phyloP scores from a whole-genome alignment of 2,888 invertebrate species.

The Apoderus coryli region DNA sequence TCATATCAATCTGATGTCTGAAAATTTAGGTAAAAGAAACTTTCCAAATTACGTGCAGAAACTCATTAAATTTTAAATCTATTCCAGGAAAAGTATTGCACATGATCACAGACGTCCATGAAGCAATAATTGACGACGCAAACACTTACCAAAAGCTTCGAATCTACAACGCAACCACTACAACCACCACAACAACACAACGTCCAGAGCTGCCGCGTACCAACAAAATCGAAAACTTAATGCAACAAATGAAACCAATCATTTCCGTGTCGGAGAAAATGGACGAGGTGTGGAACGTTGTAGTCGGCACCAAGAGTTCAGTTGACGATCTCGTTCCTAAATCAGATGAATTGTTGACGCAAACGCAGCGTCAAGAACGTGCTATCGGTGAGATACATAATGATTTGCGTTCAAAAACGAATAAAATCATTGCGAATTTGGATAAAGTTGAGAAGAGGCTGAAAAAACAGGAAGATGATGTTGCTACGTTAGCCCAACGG shows the following conservation, averaged over 20 bases:
- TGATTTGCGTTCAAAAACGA: constrained; percentile 66
- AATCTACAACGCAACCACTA: constrained; percentile 35
- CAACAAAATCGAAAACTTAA: constrained; percentile 67
- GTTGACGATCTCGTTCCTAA: constrained; percentile 77
- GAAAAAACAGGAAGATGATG: constrained; percentile 75
- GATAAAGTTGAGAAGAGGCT: constrained; percentile 73
- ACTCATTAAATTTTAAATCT: too few relatives aligned
- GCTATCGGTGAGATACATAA: constrained; percentile 77
- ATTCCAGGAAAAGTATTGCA: constrained; percentile 62
- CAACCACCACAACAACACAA: constrained; percentile 45
- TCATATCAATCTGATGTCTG: constrained; percentile 69
- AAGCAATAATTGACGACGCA: constrained; percentile 66
- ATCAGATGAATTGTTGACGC: constrained; percentile 70
- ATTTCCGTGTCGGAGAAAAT: constrained; percentile 77
- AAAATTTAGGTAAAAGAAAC: constrained; percentile 67
- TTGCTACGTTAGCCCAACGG: constrained; percentile 60
- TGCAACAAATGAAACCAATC: constrained; percentile 72
- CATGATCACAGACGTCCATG: constrained; percentile 70
- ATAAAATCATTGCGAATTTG: constrained; percentile 74
- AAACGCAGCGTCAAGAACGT: constrained; percentile 74
- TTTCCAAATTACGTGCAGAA: too few relatives aligned
- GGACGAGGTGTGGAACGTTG: constrained; percentile 85
- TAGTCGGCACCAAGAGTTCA: constrained; percentile 76
- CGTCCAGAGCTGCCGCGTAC: constrained; percentile 38
- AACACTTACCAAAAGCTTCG: constrained; percentile 27